Conservation (phyloP, 2,888 invertebrate genomes). For the Acleris literana region DNA sequence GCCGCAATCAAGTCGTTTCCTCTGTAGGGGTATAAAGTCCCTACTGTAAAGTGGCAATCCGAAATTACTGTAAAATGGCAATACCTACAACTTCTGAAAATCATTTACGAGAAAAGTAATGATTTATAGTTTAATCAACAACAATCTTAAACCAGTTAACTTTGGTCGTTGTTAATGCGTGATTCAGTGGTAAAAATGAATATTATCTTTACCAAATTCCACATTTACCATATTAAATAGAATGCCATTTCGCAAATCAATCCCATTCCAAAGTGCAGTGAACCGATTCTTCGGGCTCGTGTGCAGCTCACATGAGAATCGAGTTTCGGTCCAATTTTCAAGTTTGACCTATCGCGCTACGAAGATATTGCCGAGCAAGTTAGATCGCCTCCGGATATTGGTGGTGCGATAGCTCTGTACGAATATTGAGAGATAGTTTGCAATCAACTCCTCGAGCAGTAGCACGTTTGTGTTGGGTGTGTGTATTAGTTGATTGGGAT, state of each 20-base stretch:
- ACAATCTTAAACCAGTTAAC: too few relatives aligned
- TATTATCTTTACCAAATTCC: too few relatives aligned
- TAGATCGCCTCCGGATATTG: slow-evolving; percentile 28
- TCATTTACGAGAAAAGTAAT: too few relatives aligned
- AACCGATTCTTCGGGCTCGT: background rate
- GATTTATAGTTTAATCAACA: too few relatives aligned
- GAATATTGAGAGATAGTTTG: slow-evolving; percentile 14
- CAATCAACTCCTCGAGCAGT: slow-evolving; percentile 6
- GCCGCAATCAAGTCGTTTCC: too few relatives aligned
- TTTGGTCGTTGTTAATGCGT: too few relatives aligned
- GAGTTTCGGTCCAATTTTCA: slow-evolving; percentile 21
- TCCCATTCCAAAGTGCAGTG: background rate
- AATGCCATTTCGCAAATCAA: background rate
- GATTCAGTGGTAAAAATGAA: too few relatives aligned
- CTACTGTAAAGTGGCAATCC: too few relatives aligned
- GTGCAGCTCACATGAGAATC: slow-evolving; percentile 10
- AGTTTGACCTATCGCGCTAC: slow-evolving; percentile 22
- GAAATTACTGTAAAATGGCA: too few relatives aligned
- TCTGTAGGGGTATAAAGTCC: too few relatives aligned
- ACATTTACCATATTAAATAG: too few relatives aligned
- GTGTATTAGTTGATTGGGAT: slow-evolving; percentile 8
- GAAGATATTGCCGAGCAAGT: slow-evolving; percentile 21
- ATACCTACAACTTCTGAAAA: too few relatives aligned
- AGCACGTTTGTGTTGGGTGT: slow-evolving; percentile 12
- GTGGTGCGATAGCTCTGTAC: slow-evolving; percentile 11